Conservation (phyloP, 2,888 invertebrate species). For the Zygaena filipendulae region DNA sequence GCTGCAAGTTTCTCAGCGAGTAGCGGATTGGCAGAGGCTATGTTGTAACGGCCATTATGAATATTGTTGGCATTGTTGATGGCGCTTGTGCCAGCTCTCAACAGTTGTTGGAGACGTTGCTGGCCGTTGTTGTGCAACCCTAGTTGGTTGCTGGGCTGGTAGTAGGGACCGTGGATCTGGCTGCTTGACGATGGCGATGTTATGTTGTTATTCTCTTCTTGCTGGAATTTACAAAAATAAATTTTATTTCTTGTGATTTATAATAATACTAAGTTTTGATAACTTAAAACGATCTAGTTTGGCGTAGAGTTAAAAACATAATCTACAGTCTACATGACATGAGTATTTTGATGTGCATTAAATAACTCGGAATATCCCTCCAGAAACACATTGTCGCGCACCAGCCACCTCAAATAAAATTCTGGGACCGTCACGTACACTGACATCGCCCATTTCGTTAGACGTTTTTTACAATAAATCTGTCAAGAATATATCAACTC, state of each 20-base stretch:
- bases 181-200: slow-evolving; percentile 51
- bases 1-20: slow-evolving; percentile 86
- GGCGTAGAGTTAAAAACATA: no score
- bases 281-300: no score
- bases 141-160: slow-evolving; percentile 47
- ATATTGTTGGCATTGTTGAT: slow-evolving; percentile 56
- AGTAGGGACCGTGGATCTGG: slow-evolving; percentile 48
- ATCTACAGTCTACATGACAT: no score
- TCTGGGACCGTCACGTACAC: no score
- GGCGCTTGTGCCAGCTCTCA: slow-evolving; percentile 57
- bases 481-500: no score
- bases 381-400: no score
- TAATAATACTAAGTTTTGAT: neutral
- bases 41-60: slow-evolving; percentile 76
- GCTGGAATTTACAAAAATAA: slow-evolving; percentile 39
- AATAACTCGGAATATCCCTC: no score
- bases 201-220: slow-evolving; percentile 65
- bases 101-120: slow-evolving; percentile 52
- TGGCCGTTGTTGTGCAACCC: slow-evolving; percentile 49
- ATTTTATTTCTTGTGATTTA: slow-evolving; percentile 1
- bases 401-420: no score
- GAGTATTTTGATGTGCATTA: no score
- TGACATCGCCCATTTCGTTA: no score
- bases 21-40: slow-evolving; percentile 87
- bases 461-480: no score